Base-by-base conservation (phyloP, 2,113 vertebrate genomes). In the Phalacrocorax carbo region DNA sequence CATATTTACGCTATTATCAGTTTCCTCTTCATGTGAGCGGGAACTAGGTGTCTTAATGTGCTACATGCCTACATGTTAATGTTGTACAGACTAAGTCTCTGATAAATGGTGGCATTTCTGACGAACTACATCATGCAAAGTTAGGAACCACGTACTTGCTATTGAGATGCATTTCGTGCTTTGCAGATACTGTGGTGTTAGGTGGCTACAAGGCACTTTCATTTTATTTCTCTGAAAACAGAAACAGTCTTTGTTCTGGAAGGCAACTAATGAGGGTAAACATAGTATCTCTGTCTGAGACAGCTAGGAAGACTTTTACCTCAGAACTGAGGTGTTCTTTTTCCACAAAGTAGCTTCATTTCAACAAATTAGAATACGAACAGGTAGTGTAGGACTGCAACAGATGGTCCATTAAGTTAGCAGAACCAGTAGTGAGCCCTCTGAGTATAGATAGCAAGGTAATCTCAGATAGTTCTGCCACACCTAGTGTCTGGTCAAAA, bases 71-170 rank as follows among this genome's bases (percentile, higher is more conserved):
- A 36, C 15, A 5, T 34, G 2, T 42, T 77, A 51, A 58, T 4
- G 8, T 34, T 12, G 23, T 15, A 22, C 29, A 57, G 36, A 15
- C 12, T 40, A 27, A 64, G 23, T 32, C 51, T 73, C 55, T 4
- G 14, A 32, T 10, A 75, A 66, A 38, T 16, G 3, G 25, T 38
- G 52, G 15, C 15, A 15, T 38, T 86, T 87, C 49, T 18, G 54
- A 54, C 20, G 57, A 65, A 13, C 29, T 38, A 11, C 4, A 0
- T 10, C 15, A 54, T n/a, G 13, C 0, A 2, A 58, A 58, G 15
- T 54, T 66, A 44, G 73, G 55, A 86, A 38, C 40, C 9, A 21
- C 55, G 13, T 42, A 19, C 34, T 73, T 36, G 20, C 46, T 71
- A 10, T 34, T 54, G 48, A 21, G 36, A 13, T 0, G 4, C 6